phyloP scores from a whole-genome alignment of 2,113 vertebrate genomes.

The Campylomormyrus tamandua region DNA sequence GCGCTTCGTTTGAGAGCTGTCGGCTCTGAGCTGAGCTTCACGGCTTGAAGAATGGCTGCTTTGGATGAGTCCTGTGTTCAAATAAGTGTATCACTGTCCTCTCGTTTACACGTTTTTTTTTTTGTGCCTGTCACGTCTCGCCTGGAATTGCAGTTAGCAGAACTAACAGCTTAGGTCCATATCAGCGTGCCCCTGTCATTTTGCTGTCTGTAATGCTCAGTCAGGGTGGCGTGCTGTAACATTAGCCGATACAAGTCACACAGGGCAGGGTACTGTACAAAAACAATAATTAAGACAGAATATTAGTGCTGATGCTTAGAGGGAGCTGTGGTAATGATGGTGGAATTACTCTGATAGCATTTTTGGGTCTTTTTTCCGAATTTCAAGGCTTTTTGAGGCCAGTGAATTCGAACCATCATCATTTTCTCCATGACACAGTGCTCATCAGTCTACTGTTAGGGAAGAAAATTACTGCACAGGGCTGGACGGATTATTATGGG shows the following conservation, averaged over 20 bases:
- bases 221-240: background rate
- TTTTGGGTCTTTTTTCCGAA: background rate
- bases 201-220: background rate
- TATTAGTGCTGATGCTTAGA: background rate
- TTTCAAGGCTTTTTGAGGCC: background rate
- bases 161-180: background rate
- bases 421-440: background rate
- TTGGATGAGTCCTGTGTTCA: background rate
- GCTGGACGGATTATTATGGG: background rate
- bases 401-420: background rate
- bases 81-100: background rate
- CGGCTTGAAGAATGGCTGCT: background rate
- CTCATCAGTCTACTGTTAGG: background rate
- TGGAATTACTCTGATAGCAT: background rate
- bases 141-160: background rate
- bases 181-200: background rate
- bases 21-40: background rate
- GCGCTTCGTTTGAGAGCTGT: background rate
- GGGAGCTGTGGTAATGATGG: background rate
- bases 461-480: background rate
- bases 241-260: background rate
- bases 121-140: background rate
- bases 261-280: background rate
- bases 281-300: slow-evolving; percentile 6
- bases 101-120: background rate